Evolutionary conservation across 2,888 invertebrate species (phyloP).

Genomic region (Coecobrya sp.): DNA sequence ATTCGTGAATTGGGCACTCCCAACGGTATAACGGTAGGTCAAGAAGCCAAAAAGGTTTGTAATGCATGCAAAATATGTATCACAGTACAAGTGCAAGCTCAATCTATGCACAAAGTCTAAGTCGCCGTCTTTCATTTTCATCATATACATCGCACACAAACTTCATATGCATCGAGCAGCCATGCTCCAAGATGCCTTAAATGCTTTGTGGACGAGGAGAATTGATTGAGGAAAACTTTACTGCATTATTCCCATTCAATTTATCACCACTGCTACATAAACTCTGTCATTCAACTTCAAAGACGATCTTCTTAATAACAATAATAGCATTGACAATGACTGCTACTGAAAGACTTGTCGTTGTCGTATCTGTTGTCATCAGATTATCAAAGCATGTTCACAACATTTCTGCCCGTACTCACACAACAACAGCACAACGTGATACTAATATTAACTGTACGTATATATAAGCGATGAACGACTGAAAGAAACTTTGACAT

Average conservation of each 20-base stretch:
- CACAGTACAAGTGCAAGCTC: not conserved
- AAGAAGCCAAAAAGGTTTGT: constrained; percentile 56
- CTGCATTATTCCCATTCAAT: constrained; percentile 1
- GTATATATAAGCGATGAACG: not conserved
- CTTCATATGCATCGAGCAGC: not conserved
- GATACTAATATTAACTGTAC: not conserved
- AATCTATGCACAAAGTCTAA: not conserved
- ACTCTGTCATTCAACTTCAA: constrained; percentile 13
- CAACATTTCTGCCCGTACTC: not conserved
- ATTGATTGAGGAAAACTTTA: constrained; percentile 23
- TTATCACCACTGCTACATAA: not conserved
- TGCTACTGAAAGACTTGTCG: not conserved
- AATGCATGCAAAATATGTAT: not conserved
- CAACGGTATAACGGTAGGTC: constrained; percentile 74
- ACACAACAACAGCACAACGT: not conserved
- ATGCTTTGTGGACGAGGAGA: not conserved
- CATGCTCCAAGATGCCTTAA: not conserved
- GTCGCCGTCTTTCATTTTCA: not conserved
- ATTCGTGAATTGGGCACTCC: constrained; percentile 67
- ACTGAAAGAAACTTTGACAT: not conserved
- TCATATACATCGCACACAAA: not conserved
- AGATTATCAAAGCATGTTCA: constrained; percentile 30
- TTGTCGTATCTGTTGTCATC: constrained; percentile 31
- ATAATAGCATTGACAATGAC: constrained; percentile 34
- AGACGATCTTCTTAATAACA: not conserved